Base-by-base conservation (phyloP, 2,888 invertebrate species). In the Scaptomyza reducta region DNA sequence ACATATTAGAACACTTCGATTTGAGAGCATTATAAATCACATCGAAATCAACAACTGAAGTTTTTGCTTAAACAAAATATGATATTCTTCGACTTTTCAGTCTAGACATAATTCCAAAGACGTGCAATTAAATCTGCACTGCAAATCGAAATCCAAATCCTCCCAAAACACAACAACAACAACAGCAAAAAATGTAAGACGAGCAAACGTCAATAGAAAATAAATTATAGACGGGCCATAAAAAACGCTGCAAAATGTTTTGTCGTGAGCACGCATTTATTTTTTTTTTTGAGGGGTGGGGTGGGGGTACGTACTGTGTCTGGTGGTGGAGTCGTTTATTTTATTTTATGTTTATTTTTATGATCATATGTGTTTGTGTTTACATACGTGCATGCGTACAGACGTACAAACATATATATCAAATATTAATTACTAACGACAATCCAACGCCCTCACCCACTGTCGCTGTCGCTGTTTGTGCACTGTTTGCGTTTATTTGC, bases 201-300 rank as follows among this genome's bases (percentile, higher is more conserved):
- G 50, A 63, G 64, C 56, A 70, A 77, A 70, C 84, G 74, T 56
- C 56, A 69, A 84, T 84, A 79, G 58, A 58, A 62, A 77, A 78
- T 78, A 70, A 77, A 76, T 74, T 74, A 76, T 76, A 71, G 46
- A 76, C 66, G 55, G 73, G 38, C 63, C 67, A 70, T 65, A 77
- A 61, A 79, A 79, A 64, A 49, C 18, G 60, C 63, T 71, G 69
- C 61, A 76, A 82, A 71, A 75, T 38, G 13, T 63, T 63, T 29
- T 70, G 80, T 79, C 81, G 86, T 86, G 86, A 86, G 83, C 86
- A 79, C 86, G 83, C 86, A 86, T 83, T 86, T 79, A 83, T 83
- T 77, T 82, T 74, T 49, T 49, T 18, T 6, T 22, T 11, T 0
- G 7, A 6, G 3, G 44, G 45, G 45, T 1, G 29, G 33, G 6